Conservation (phyloP, 2,888 invertebrate species). For the Arrhopalites spinosus region DNA sequence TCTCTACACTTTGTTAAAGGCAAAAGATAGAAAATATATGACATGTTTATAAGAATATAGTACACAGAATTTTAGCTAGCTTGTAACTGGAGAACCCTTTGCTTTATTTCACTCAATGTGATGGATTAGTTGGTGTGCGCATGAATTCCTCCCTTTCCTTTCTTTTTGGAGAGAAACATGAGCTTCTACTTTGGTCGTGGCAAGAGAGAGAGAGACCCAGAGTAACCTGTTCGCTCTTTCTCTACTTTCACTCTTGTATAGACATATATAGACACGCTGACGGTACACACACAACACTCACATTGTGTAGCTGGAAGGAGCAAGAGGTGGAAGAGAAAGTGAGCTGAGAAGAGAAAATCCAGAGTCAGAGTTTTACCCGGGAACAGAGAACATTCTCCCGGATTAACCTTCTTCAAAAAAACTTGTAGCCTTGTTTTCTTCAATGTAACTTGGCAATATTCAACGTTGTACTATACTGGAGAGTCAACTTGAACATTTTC, state of each 20-base stretch:
- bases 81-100: background rate
- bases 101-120: slow-evolving; percentile 23
- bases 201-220: background rate
- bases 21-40: too few relatives aligned
- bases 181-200: background rate
- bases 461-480: too few relatives aligned
- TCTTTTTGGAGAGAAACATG: background rate
- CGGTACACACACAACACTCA: background rate
- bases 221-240: slow-evolving; percentile 33
- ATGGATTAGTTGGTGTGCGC: slow-evolving; percentile 34
- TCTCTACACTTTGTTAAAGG: background rate
- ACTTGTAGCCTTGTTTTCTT: too few relatives aligned
- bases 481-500: too few relatives aligned
- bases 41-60: background rate
- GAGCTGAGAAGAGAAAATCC: too few relatives aligned
- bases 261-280: background rate
- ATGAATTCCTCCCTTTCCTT: slow-evolving; percentile 17
- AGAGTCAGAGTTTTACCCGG: too few relatives aligned
- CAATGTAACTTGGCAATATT: too few relatives aligned
- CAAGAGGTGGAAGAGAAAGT: background rate
- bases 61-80: background rate
- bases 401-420: too few relatives aligned
- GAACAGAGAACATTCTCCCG: too few relatives aligned
- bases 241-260: background rate
- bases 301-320: background rate